These are phyloP conservation scores for Bagarius yarrelli DNA, from an alignment of 2,113 vertebrate genomes.

Conservation along the genomic window DNA sequence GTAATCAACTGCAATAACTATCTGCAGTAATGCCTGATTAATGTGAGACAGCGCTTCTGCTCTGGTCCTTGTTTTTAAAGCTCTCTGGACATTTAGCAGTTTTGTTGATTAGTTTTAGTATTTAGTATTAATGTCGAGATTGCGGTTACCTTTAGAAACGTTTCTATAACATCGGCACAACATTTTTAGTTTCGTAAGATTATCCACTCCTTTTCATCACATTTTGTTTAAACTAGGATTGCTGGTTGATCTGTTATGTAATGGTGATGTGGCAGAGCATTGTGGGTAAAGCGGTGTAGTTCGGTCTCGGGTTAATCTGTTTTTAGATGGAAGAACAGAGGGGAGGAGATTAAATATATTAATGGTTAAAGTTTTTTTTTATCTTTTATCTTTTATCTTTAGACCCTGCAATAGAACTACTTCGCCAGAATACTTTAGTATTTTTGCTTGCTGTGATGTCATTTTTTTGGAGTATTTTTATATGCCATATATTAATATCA, in stretches of 20 bases:
- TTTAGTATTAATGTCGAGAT: background rate
- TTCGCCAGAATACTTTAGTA: no score
- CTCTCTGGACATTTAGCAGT: background rate
- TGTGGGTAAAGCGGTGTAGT: constrained; percentile 2
- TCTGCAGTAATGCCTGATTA: background rate
- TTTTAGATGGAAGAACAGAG: background rate
- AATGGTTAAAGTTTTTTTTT: no score
- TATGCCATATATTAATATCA: no score
- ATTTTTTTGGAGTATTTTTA: no score
- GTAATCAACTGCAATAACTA: background rate
- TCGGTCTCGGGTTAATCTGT: background rate
- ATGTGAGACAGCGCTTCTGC: background rate
- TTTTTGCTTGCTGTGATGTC: no score
- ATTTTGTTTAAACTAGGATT: background rate
- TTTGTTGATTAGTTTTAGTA: background rate
- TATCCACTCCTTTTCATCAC: background rate
- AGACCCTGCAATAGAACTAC: no score
- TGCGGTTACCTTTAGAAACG: background rate
- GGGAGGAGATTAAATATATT: no score
- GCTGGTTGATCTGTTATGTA: background rate
- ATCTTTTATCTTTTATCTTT: no score
- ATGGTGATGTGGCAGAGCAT: background rate
- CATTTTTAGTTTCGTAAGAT: background rate
- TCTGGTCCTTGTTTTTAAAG: background rate
- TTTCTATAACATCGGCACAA: background rate